A percentile compares a stretch with the other conserved stretches of the same genome.
Conservation (phyloP, 2,797 vertebrate genomes). For the Chloroceryle amazona region DNA sequence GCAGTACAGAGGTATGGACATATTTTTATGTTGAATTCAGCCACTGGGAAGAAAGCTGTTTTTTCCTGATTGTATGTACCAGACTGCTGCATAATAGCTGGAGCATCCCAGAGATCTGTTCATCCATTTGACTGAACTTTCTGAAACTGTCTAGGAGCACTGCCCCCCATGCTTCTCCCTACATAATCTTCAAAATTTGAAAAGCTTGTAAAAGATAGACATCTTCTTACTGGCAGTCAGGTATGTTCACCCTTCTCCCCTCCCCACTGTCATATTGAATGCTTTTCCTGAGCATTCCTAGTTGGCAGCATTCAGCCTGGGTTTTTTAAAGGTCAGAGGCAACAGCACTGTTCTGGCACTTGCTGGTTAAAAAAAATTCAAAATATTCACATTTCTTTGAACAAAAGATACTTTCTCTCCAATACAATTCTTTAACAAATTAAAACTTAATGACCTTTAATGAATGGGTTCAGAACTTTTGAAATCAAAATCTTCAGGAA, state of each 20-base stretch:
- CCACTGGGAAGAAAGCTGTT: conserved; percentile 35
- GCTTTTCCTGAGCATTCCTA: neutral
- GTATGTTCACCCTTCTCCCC: neutral
- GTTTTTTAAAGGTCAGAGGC: neutral
- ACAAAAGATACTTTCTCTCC: neutral
- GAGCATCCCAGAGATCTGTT: conserved; percentile 6
- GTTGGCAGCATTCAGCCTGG: neutral
- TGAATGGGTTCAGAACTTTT: conserved; percentile 43
- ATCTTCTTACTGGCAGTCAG: neutral
- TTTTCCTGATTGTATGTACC: conserved; percentile 39
- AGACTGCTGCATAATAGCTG: conserved; percentile 21
- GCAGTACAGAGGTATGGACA: neutral
- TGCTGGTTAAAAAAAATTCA: neutral
- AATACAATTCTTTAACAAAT: neutral
- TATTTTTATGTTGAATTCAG: conserved; percentile 30
- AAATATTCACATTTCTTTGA: neutral
- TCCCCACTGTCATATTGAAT: neutral
- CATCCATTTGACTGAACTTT: conserved; percentile 63
- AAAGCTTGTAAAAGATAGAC: neutral
- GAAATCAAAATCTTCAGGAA: conserved; percentile 35
- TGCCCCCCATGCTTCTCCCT: neutral
- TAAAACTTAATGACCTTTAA: neutral
- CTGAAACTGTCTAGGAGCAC: neutral
- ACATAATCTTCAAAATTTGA: conserved; percentile 2
- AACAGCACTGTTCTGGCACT: neutral